Base-by-base conservation (phyloP, 2,888 invertebrate species). In the Galerucella calmariensis region DNA sequence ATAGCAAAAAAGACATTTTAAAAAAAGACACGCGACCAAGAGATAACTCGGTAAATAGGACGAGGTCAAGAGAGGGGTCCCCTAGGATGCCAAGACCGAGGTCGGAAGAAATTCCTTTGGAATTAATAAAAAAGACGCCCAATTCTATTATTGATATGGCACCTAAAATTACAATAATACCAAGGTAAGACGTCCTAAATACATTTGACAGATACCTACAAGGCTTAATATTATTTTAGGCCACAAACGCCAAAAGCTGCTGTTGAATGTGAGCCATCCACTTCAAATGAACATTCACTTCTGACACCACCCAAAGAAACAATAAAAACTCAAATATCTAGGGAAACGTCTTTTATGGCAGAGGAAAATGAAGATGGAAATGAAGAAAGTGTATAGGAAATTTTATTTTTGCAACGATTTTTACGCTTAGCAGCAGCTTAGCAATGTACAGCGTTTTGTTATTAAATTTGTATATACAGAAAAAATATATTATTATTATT, bases 311-410 rank as follows among this genome's bases (percentile, higher is more conserved):
- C 79, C 2, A 81, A 81, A 75, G 75, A 81, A 78, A 72, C 78
- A 75, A 78, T 75, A 24, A 70, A 74, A 58, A 58, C 73, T 44
- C 74, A 63, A 48, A 62, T 62, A 67, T 68, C 63, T 14, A 94
- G 93, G 85, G 95, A 95, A 83, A 95, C 95, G 0, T 94, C 94
- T 0, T 95, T 95, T 84, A 94, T 94, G 76, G 92, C 92, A 69
- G 88, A 88, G 75, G 88, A 90, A 77, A 82, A 81, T 63, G 88
- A 86, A 74, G 89, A 89, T n/a, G 82, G 65, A 12, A 56, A n/a
- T 11, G 72, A 72, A 27, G 72, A 72, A 27, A 72, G 58, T 66
- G 66, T 59, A 72, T 72, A 72, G 59, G 41, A 35, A 44, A n/a
- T 9, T 56, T 67, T 67, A 51, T 53, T 67, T 67, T 67, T 66